Evolutionary conservation across 2,797 vertebrate genomes (phyloP), one percentile per base, ranked within the genome.

Genomic region (Trachurus trachurus): DNA sequence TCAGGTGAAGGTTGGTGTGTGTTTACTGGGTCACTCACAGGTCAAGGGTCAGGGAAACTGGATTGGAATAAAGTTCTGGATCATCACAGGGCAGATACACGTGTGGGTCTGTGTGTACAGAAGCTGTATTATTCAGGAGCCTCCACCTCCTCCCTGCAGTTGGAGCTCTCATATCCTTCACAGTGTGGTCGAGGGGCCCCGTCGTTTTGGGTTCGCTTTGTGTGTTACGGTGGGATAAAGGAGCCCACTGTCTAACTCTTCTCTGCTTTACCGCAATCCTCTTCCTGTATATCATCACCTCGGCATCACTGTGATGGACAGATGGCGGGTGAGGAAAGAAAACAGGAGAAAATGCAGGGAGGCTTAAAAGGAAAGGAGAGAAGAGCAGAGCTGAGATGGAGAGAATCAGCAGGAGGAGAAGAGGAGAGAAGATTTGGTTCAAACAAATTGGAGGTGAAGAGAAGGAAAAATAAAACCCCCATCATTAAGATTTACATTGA

Each of bases 141-240:
- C 68, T 72, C 34, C 2, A 63, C 66, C 52, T 59, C 58, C 68
- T 67, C 67, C 61, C 67, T 29, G 53, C 54, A 70, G 80, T 52
- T 66, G 79, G 40, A 73, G 62, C 53, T 9, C 66, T 86, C 75
- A 72, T 67, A 84, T 87, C 82, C 88, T 64, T 72, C 84, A 42
- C 49, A 42, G 75, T 83, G 81, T 26, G 83, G 61, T 44, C 9
- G 58, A 58, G 84, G 62, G 86, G 84, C 80, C 86, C 4, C 0
- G 58, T 75, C 77, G 57, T 78, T 71, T 73, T 21, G 82, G 78
- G 26, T 42, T 52, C 70, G 74, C 78, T 85, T 62, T 82, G 84
- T 91, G 62, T 76, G 26, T 73, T 77, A 84, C 83, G 78, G 82
- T 57, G 74, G 88, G 61, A 94, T 93, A 89, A 93, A 91, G 82